A percentile compares a stretch with the other conserved stretches of the same genome.
phyloP scores from a whole-genome alignment of 35 echinoderm and acorn worm species.

The Amphiura filiformis region DNA sequence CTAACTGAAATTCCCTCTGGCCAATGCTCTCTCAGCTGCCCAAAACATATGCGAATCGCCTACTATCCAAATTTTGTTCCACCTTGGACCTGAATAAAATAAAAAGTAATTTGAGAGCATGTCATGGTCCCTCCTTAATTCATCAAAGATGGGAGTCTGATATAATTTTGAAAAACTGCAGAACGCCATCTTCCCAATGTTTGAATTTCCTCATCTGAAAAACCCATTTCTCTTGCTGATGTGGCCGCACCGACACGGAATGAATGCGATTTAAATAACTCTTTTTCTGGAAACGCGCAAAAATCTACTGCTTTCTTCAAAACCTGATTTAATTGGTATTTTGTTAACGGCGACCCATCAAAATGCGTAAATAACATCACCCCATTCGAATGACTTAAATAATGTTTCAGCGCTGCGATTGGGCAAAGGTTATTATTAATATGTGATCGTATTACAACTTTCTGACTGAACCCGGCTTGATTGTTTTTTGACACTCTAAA shows the following conservation, averaged over 20 bases:
- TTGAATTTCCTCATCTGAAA: conserved; percentile 1
- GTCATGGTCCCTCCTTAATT: background rate
- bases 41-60: background rate
- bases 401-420: background rate
- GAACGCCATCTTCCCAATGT: background rate
- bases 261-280: background rate
- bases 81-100: background rate
- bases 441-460: background rate
- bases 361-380: background rate
- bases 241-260: conserved; percentile 5
- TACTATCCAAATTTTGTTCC: background rate
- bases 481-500: background rate
- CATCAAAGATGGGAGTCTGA: background rate
- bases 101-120: background rate
- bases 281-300: background rate
- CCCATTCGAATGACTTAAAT: background rate
- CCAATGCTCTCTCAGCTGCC: background rate
- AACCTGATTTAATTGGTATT: background rate
- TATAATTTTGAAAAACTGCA: background rate
- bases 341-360: background rate
- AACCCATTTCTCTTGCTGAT: background rate
- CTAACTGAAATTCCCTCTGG: background rate
- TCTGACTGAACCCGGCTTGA: background rate
- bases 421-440: background rate
- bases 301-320: background rate